These are phyloP conservation scores for Channallabes apus DNA, from an alignment of 2,797 vertebrate genomes.

Conservation along the genomic window DNA sequence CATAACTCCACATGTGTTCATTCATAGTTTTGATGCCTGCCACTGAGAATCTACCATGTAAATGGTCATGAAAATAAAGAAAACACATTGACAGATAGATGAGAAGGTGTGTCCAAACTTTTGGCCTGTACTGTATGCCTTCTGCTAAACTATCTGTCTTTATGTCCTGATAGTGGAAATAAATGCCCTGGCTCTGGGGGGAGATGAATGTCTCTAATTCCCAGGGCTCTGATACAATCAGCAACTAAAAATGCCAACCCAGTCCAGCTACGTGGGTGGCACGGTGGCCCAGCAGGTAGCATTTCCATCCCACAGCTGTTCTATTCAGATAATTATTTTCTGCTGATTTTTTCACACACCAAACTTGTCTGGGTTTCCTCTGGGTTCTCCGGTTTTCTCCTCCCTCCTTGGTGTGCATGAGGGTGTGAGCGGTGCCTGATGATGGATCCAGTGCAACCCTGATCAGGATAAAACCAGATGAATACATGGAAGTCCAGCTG, in stretches of 20 bases:
- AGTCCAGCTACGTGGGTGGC: not conserved
- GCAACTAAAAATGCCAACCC: constrained; percentile 19
- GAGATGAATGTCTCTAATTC: not conserved
- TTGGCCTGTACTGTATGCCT: too few relatives aligned
- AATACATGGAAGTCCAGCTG: not conserved
- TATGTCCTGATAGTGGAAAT: not conserved
- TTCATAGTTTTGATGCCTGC: too few relatives aligned
- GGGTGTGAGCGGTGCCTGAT: too few relatives aligned
- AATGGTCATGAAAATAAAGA: too few relatives aligned
- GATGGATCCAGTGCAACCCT: not conserved
- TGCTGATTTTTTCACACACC: not conserved
- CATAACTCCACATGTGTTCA: too few relatives aligned
- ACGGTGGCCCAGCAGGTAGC: not conserved
- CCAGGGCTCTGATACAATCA: constrained; percentile 19
- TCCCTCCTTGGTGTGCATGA: not conserved
- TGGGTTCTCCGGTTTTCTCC: not conserved
- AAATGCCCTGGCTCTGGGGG: not conserved
- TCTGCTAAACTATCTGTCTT: constrained; percentile 8
- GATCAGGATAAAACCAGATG: not conserved
- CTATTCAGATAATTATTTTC: not conserved
- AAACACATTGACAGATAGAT: too few relatives aligned
- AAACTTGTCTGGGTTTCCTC: not conserved
- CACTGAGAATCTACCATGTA: too few relatives aligned
- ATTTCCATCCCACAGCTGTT: constrained; percentile 1
- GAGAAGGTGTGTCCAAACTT: too few relatives aligned